These are phyloP conservation scores for Sycophila texana DNA, from an alignment of 2,888 invertebrate species.

Conservation along the genomic window DNA sequence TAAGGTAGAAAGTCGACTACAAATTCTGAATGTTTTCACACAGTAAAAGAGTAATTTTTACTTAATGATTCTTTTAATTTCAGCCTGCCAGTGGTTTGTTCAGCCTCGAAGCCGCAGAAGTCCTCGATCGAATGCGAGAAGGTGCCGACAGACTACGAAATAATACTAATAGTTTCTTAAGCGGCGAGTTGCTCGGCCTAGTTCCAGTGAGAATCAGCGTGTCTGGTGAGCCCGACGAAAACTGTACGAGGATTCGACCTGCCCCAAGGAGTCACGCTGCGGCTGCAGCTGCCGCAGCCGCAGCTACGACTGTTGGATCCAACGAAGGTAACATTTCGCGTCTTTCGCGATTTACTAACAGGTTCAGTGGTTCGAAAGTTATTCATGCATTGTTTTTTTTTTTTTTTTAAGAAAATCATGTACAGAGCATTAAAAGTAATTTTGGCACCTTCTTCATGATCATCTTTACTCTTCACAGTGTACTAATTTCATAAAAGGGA, in stretches of 20 bases:
- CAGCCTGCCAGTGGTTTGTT: constrained; percentile 69
- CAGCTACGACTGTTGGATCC: constrained; percentile 64
- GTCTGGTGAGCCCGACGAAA: constrained; percentile 72
- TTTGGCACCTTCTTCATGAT: too few relatives aligned
- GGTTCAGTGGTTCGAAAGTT: constrained; percentile 18
- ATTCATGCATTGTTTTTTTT: not conserved
- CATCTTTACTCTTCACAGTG: too few relatives aligned
- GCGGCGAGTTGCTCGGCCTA: constrained; percentile 82
- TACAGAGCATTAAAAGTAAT: too few relatives aligned
- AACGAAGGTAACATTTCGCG: constrained; percentile 58
- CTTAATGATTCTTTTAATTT: constrained; percentile 14
- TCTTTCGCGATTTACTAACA: constrained; percentile 13
- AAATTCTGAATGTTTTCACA: not conserved
- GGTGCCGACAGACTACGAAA: constrained; percentile 85
- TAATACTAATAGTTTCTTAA: constrained; percentile 87
- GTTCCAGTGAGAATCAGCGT: constrained; percentile 77
- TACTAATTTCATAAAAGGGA: too few relatives aligned
- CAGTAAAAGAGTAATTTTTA: not conserved
- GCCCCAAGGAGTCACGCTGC: constrained; percentile 69
- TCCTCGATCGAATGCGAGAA: constrained; percentile 82
- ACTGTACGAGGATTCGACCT: constrained; percentile 70
- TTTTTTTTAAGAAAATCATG: not conserved
- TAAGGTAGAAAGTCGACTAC: constrained; percentile 63
- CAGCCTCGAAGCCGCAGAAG: constrained; percentile 79
- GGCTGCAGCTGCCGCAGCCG: constrained; percentile 65